These are phyloP conservation scores for Chymomyza caudatula DNA, from an alignment of 2,888 invertebrate genomes.

Conservation along the genomic window DNA sequence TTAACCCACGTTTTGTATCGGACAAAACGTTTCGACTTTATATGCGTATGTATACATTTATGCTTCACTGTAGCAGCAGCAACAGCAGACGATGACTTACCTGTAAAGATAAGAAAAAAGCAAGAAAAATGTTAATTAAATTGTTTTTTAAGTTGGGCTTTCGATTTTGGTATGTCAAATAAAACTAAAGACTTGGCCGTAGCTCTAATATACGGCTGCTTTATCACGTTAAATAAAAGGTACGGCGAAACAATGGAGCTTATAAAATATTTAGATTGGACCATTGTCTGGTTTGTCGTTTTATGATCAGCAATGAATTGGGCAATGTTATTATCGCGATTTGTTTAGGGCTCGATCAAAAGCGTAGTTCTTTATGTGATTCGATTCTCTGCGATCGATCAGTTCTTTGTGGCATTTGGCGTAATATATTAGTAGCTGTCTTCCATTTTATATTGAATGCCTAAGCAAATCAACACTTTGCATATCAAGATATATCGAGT, in stretches of 20 bases:
- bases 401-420: too few relatives aligned
- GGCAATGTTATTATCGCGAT: neutral
- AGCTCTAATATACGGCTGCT: neutral
- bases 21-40: slow-evolving; percentile 68
- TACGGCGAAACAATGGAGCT: neutral
- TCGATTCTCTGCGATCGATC: neutral
- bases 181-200: neutral
- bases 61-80: slow-evolving; percentile 10
- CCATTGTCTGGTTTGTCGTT: neutral
- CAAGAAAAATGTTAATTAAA: slow-evolving; percentile 63
- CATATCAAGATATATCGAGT: too few relatives aligned
- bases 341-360: neutral
- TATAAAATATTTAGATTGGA: neutral
- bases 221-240: neutral
- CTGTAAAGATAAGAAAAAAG: slow-evolving; percentile 46
- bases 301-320: neutral
- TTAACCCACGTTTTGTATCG: slow-evolving; percentile 58
- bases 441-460: too few relatives aligned
- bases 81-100: slow-evolving; percentile 44
- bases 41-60: too few relatives aligned
- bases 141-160: slow-evolving; percentile 27
- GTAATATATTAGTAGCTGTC: too few relatives aligned
- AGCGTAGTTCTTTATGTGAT: neutral
- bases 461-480: too few relatives aligned
- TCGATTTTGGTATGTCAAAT: neutral